Base-by-base conservation (phyloP, 2,113 vertebrate genomes). In the Ctenodactylus gundi region DNA sequence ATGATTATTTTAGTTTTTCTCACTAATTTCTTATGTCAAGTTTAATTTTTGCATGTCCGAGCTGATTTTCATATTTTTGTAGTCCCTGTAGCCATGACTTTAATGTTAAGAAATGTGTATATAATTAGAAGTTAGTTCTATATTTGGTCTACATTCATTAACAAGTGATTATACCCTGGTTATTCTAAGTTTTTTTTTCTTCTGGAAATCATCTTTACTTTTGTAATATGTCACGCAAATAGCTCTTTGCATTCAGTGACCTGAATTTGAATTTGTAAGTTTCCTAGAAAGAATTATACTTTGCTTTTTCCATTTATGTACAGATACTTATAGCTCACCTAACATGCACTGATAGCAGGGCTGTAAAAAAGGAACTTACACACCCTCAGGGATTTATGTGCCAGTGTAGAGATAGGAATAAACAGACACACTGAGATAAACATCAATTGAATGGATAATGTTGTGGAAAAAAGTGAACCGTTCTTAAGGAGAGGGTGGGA, bases 111-210 rank as follows among this genome's bases (percentile, higher is more conserved):
- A 94, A 83, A 60, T 51, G 85, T 70, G 39, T 87, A 1, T 68
- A 85, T 91, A 70, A 73, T 51, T 94, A 65, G n/a, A 81, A 93
- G 20, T 39, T 83, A 62, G 81, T 90, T 87, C 75, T 88, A 0
- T 70, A 39, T 53, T 58, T 6, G 53, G 14, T n/a, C 2, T 15
- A 0, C 55, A 21, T 67, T 92, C 72, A 92, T 88, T 80, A 92
- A 53, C 46, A 62, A 58, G 68, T 29, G 73, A 41, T 44, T 5
- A 4, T 67, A 6, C 5, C 29, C 65, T 91, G 12, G 46, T 65
- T 60, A 70, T 68, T 81, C 34, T 57, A 41, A 44, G 1, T 73
- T 62, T 14, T 70, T 65, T 84, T 62, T 49, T 21, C 46, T 36
- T 21, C 46, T 36, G 86, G 64, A 92, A 85, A 70, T 86, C 53